Base-by-base conservation (phyloP, 2,113 vertebrate genomes). In the Zapornia atra region DNA sequence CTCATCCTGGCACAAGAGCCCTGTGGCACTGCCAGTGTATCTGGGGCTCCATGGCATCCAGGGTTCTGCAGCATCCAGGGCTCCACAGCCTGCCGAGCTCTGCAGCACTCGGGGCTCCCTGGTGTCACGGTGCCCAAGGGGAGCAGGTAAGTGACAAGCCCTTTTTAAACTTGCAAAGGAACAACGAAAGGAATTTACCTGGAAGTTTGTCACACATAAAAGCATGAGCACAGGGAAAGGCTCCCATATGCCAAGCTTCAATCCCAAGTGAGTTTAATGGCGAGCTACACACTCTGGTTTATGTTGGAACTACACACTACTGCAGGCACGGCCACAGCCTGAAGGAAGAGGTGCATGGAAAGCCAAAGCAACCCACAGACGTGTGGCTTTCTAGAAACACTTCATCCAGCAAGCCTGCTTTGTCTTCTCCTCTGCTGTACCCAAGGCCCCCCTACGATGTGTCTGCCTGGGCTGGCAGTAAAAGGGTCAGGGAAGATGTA, bases 351-450 rank as follows among this genome's bases (percentile, higher is more conserved):
- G 44, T 4, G 33, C 9, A 9, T 0, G 11, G 60, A 54, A 38
- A 78, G 88, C 71, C 95, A 96, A 94, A 93, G 86, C 4, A 79
- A 97, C 89, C 79, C 85, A 65, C 64, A 26, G 15, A 5, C 1
- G 14, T 50, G 88, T 3, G 70, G 34, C 48, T 64, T 86, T 56
- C 26, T 21, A 66, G 73, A 92, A 95, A 33, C 4, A 13, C 38
- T 31, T 33, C 81, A 17, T 34, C 28, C 57, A 79, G 53, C 25
- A 5, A 26, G 78, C 57, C 65, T 65, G 76, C 76, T 64, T 36
- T 11, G 68, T 15, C 54, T 31, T 10, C 14, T 3, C 1, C 61
- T 11, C 18, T 0, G 0, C 1, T 36, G 7, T 4, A 33, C 64
- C 87, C 15, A 3, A 4, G 40, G 75, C 53, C 42, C 64, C 64